phyloP scores from a whole-genome alignment of 2,113 vertebrate genomes.

The Cinclus cinclus region DNA sequence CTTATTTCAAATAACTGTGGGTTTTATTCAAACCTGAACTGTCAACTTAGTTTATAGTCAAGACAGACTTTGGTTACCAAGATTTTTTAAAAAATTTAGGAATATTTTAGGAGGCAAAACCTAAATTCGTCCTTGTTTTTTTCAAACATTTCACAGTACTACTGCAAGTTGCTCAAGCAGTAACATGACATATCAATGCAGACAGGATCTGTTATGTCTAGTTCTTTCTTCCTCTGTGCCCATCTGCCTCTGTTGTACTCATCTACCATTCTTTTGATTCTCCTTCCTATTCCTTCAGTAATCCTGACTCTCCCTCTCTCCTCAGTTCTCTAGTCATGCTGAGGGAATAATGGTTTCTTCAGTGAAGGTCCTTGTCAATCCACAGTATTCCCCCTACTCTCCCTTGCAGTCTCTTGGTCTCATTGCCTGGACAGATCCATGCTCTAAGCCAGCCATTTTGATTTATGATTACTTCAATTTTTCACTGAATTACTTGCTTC shows the following conservation, averaged over 20 bases:
- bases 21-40: slow-evolving; percentile 40
- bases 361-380: neutral
- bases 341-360: neutral
- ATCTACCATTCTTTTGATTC: neutral
- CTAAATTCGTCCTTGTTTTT: neutral
- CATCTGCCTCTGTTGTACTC: neutral
- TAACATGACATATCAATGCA: neutral
- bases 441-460: neutral
- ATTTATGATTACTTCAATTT: neutral
- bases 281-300: neutral
- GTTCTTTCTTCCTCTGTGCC: neutral
- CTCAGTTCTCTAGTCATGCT: neutral
- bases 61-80: neutral
- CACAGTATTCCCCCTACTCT: neutral
- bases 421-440: neutral
- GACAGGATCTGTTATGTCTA: neutral
- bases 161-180: neutral
- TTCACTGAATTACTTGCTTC: neutral
- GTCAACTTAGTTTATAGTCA: neutral
- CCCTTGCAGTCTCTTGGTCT: neutral
- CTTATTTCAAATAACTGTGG: slow-evolving; percentile 10
- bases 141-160: neutral
- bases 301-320: neutral
- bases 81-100: neutral
- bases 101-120: neutral